Evolutionary conservation across 1,140 invertebrate genomes (phyloP).

Genomic region (Caenorhabditis tropicalis): DNA sequence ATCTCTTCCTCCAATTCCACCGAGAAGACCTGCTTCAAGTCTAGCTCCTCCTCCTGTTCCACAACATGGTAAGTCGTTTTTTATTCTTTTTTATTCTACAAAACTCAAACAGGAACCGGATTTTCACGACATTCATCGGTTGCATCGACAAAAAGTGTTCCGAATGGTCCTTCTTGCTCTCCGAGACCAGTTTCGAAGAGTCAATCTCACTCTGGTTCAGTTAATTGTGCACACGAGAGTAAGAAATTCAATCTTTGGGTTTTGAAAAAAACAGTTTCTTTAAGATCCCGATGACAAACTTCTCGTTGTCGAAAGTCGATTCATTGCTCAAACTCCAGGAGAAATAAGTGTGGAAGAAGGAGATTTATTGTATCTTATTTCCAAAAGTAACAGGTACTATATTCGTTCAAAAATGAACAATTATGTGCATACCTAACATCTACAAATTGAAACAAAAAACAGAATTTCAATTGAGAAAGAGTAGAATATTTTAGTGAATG

Average conservation of each 20-base stretch:
- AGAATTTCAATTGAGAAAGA: too few relatives aligned
- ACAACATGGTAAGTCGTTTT: not conserved
- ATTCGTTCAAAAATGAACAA: too few relatives aligned
- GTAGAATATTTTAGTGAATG: not conserved
- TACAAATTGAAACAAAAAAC: too few relatives aligned
- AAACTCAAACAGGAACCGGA: not conserved
- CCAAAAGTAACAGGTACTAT: not conserved
- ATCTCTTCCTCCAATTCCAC: not conserved
- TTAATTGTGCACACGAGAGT: not conserved
- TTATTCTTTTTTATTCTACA: not conserved
- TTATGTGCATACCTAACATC: too few relatives aligned
- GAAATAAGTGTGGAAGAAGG: slow-evolving; percentile 22
- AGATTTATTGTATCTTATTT: slow-evolving; percentile 9
- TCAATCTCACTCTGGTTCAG: not conserved
- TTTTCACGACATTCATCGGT: not conserved
- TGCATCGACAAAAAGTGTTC: slow-evolving; percentile 24
- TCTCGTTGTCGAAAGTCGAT: not conserved
- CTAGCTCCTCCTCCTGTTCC: slow-evolving; percentile 6
- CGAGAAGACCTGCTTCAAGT: slow-evolving; percentile 5
- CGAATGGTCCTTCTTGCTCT: not conserved
- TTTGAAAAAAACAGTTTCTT: not conserved
- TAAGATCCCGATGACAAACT: slow-evolving; percentile 10
- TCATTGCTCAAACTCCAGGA: not conserved
- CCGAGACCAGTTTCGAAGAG: not conserved
- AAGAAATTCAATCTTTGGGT: too few relatives aligned